A percentile compares a stretch with the other conserved stretches of the same genome.
phyloP scores from a whole-genome alignment of 2,113 vertebrate species.

The Carollia perspicillata region DNA sequence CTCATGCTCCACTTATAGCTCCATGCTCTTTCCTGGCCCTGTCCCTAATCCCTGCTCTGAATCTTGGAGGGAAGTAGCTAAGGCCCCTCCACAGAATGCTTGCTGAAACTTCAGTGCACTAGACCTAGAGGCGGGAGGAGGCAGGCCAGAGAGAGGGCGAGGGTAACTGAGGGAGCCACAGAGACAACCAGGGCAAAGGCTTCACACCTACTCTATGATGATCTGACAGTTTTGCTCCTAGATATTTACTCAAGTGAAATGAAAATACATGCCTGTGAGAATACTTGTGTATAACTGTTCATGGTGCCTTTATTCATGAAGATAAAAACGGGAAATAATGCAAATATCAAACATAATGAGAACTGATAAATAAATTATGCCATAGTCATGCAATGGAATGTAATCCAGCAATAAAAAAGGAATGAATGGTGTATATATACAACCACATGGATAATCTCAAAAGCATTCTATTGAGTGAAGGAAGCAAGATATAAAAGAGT shows the following conservation, averaged over 20 bases:
- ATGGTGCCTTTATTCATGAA: not conserved
- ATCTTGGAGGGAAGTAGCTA: not conserved
- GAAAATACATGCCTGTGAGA: not conserved
- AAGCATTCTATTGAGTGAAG: not conserved
- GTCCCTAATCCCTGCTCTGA: not conserved
- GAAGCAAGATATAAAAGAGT: constrained; percentile 11
- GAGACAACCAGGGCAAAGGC: not conserved
- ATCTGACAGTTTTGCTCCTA: constrained; percentile 1
- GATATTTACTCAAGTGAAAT: not conserved
- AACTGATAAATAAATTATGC: not conserved
- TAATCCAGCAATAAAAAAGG: constrained; percentile 9
- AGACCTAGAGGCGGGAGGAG: not conserved
- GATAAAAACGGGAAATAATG: not conserved
- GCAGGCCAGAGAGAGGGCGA: not conserved
- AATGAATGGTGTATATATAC: not conserved
- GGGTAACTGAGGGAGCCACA: not conserved
- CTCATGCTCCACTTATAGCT: not conserved
- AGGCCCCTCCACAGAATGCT: not conserved
- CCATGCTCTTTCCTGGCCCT: not conserved
- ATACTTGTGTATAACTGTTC: not conserved
- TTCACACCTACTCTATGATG: not conserved
- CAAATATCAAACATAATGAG: constrained; percentile 4
- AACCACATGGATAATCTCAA: not conserved
- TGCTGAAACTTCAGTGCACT: not conserved
- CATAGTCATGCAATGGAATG: constrained; percentile 14